Evolutionary conservation across 2,797 vertebrate species (phyloP), one percentile per base, ranked within the genome.

Genomic region (Sebastolobus altivelis): DNA sequence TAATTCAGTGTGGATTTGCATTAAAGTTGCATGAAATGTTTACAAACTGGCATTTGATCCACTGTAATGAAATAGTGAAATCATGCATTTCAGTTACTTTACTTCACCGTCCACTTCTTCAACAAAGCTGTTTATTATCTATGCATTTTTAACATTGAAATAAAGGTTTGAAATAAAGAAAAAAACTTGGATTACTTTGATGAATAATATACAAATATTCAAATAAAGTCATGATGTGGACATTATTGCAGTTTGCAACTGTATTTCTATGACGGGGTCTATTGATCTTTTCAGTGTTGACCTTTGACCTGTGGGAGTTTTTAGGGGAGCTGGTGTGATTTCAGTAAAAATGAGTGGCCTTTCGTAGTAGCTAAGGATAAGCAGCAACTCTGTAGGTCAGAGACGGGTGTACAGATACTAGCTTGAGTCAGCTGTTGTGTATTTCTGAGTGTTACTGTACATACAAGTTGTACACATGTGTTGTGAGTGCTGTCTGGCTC

Each of bases 11-110:
- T 74, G 56, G 62, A 84, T 84, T 88, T 84, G 72, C 49, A 90
- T 81, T 49, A 60, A 54, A 85, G 88, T 78, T 85, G 60, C 80
- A 87, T 83, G 27, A 86, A 71, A 85, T 87, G 63, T 84, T 78
- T 78, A 61, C 22, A 83, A 76, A 81, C 27, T 70, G 38, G 35
- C 4, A 63, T 79, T 84, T 75, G 43, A 84, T 76, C 54, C 65
- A 67, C 8, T 62, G 6, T 20, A 38, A 80, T 56, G 12, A 38
- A 79, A 69, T 40, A 20, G 18, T 46, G 14, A 79, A 73, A 74
- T 65, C 9, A 71, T 59, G 65, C 1, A 0, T 72, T 81, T 83
- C 31, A 43, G 6, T 68, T 18, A 31, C 20, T 79, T 68, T 56
- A 8, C 37, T 38, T 7, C 27, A 18, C 8, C 72, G 12, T 72